Evolutionary conservation across 2,797 vertebrate species (phyloP).

Genomic region (Hafferia zeledoni): DNA sequence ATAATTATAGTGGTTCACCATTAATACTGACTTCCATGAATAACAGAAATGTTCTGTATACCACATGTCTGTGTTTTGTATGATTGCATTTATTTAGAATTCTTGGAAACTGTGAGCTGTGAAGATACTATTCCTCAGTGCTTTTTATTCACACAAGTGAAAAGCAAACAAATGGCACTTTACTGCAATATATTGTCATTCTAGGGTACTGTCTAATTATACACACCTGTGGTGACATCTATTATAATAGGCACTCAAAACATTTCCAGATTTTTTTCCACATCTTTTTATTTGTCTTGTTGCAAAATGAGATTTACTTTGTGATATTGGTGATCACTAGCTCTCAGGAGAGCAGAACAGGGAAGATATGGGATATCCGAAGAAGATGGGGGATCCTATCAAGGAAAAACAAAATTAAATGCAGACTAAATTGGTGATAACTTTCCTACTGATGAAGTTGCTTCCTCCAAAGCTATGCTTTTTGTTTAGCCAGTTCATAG

Average conservation of each 20-base stretch:
- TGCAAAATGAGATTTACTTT: not conserved
- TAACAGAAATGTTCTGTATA: not conserved
- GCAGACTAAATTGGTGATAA: not conserved
- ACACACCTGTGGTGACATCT: not conserved
- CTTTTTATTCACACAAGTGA: not conserved
- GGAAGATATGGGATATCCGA: not conserved
- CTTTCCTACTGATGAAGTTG: not conserved
- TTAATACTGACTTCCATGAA: not conserved
- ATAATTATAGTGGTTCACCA: not conserved
- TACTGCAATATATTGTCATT: not conserved
- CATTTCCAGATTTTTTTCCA: not conserved
- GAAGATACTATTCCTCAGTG: not conserved
- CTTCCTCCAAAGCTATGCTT: not conserved
- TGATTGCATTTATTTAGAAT: not conserved
- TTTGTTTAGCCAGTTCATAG: not conserved
- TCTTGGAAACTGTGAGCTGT: not conserved
- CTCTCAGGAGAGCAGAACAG: not conserved
- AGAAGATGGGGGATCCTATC: not conserved
- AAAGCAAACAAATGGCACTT: not conserved
- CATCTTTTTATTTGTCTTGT: not conserved
- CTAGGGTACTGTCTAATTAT: not conserved
- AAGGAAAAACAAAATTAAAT: not conserved
- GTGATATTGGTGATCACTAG: not conserved
- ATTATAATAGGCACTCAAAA: not conserved
- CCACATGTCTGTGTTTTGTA: not conserved